Evolutionary conservation across 2,888 invertebrate genomes (phyloP).

Genomic region (Caenorhabditis plicata): DNA sequence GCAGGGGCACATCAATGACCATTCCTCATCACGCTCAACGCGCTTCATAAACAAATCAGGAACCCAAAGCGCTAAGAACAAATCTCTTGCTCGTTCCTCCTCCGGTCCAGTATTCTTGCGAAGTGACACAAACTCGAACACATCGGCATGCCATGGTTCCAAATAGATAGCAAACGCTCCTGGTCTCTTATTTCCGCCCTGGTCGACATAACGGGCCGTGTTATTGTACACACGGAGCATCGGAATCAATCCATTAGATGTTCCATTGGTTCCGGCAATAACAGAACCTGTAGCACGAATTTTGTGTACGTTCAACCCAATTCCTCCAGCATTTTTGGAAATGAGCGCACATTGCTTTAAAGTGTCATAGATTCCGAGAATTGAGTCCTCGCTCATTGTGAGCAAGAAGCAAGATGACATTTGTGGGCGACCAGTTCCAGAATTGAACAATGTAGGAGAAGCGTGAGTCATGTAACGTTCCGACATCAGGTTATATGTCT

Average conservation of each 20-base stretch:
- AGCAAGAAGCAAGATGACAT: conserved; percentile 90
- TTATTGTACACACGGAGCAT: conserved; percentile 93
- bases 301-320: conserved; percentile 92
- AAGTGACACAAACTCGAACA: conserved; percentile 90
- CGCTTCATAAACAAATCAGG: conserved; percentile 97
- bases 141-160: conserved; percentile 98
- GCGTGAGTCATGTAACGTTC: conserved; percentile 96
- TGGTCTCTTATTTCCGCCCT: conserved; percentile 94
- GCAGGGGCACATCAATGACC: conserved; percentile 97
- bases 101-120: conserved; percentile 89
- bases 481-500: conserved; percentile 92
- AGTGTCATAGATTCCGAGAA: conserved; percentile 64
- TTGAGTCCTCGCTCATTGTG: conserved; percentile 86
- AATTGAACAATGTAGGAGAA: conserved; percentile 92
- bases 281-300: conserved; percentile 87
- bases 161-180: conserved; percentile 96
- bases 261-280: conserved; percentile 90
- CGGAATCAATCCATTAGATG: conserved; percentile 91
- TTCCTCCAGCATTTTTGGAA: conserved; percentile 94
- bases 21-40: conserved; percentile 71
- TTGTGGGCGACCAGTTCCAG: conserved; percentile 85
- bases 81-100: conserved; percentile 86
- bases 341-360: conserved; percentile 79
- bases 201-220: conserved; percentile 92
- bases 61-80: conserved; percentile 94